Base-by-base conservation (phyloP, 2,888 invertebrate species). In the Hymenopus coronatus region DNA sequence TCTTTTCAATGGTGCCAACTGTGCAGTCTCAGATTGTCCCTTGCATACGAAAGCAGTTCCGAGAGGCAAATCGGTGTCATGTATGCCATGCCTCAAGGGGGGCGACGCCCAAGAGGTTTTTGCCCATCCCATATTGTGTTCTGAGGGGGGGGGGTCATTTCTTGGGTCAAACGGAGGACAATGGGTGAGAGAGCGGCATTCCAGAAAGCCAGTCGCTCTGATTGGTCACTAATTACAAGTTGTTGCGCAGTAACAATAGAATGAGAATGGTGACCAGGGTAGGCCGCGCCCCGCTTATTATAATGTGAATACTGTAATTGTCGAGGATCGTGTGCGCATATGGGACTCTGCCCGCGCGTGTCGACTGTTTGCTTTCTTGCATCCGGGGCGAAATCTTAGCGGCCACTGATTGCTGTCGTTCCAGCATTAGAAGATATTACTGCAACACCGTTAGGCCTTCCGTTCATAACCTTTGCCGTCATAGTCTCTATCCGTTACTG, bases 211-310 rank as follows among this genome's bases (percentile, higher is more conserved):
- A 70, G 82, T 33, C 87, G 87, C 87, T 87, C 87, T 87, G 87
- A 87, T 87, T 87, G 87, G 87, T 87, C 82, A 82, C 87, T 87
- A 87, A 87, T 87, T 87, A 87, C 87, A 87, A 82, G 87, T 46
- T 85, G 27, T 40, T 54, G 54, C 27, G 46, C 40, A 27, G 46
- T 85, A 85, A 85, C 87, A 87, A 87, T 87, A 33, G 84, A 82
- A 82, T 70, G 70, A 82, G 81, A 82, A 87, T 82, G 82, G 82
- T 30, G 14, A 33, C 40, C 46, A n/a, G 14, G 46, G 15, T 28
- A 30, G 46, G 86, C 87, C 87, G 46, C 87, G 87, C 87, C 87
- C 82, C 33, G 27, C 12, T 54, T 54, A 46, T 27, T 85, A n/a
- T 15, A 27, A 28, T 27, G 46, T 46, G 27, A 25, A 85, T 27